Evolutionary conservation across 2,113 vertebrate species (phyloP).

Genomic region (Azemiops feae): DNA sequence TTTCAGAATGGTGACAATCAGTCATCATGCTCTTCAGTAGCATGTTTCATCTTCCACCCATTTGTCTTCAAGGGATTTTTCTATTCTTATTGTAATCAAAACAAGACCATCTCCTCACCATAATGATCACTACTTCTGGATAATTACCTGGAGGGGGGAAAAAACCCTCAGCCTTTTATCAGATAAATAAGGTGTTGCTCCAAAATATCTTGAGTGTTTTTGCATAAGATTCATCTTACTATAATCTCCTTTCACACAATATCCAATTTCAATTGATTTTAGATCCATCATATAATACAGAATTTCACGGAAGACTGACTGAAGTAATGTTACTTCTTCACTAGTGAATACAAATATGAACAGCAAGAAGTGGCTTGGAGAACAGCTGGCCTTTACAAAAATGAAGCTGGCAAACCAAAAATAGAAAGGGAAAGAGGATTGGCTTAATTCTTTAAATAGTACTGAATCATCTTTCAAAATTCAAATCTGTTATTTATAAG

Average conservation of each 20-base stretch:
- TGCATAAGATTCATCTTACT: constrained; percentile 40
- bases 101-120: neutral
- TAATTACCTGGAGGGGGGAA: neutral
- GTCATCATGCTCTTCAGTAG: neutral
- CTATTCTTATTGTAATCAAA: neutral
- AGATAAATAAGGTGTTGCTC: neutral
- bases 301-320: neutral
- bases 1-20: neutral
- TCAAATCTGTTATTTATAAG: neutral
- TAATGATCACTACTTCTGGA: neutral
- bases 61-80: neutral
- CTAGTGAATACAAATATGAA: neutral
- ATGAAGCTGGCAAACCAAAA: neutral
- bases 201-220: constrained; percentile 45
- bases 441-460: neutral
- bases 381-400: neutral
- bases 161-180: neutral
- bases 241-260: constrained; percentile 20
- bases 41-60: neutral
- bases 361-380: neutral
- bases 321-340: neutral
- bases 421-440: neutral
- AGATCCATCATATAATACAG: neutral
- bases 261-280: constrained; percentile 10
- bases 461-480: neutral